Evolutionary conservation across 2,113 vertebrate species (phyloP).

Genomic region (Lepus europaeus): DNA sequence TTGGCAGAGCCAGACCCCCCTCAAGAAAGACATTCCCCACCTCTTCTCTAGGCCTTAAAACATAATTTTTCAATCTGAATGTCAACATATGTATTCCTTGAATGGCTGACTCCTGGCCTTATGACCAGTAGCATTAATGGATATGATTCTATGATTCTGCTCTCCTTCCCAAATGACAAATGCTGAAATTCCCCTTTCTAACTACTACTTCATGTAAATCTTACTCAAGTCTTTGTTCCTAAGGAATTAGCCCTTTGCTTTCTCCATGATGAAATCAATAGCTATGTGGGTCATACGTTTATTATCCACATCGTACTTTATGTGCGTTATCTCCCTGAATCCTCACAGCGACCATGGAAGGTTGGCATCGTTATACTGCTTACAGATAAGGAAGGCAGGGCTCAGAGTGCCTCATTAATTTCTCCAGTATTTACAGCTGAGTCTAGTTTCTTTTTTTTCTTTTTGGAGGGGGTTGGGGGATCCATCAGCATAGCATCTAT

Average conservation of each 20-base stretch:
- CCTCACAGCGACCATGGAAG: neutral
- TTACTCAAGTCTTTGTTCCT: slow-evolving; percentile 1
- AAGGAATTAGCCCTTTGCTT: neutral
- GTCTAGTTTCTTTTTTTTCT: neutral
- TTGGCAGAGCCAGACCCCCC: too few relatives aligned
- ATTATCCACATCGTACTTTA: neutral
- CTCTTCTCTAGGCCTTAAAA: neutral
- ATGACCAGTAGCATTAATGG: neutral
- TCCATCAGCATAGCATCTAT: neutral
- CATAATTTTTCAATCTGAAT: neutral
- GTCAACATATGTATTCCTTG: neutral
- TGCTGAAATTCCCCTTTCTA: neutral
- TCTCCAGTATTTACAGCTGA: neutral
- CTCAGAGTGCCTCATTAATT: neutral
- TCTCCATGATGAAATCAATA: neutral
- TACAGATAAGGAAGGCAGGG: neutral
- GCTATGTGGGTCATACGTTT: neutral
- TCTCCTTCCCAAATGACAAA: slow-evolving; percentile 36
- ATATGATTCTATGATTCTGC: neutral
- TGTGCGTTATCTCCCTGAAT: neutral
- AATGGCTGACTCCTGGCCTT: neutral
- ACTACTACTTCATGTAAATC: neutral
- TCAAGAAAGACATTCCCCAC: too few relatives aligned
- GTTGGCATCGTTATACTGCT: neutral
- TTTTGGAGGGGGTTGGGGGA: neutral